Conservation (phyloP, 2,113 vertebrate species). For the Oreochromis aureus region DNA sequence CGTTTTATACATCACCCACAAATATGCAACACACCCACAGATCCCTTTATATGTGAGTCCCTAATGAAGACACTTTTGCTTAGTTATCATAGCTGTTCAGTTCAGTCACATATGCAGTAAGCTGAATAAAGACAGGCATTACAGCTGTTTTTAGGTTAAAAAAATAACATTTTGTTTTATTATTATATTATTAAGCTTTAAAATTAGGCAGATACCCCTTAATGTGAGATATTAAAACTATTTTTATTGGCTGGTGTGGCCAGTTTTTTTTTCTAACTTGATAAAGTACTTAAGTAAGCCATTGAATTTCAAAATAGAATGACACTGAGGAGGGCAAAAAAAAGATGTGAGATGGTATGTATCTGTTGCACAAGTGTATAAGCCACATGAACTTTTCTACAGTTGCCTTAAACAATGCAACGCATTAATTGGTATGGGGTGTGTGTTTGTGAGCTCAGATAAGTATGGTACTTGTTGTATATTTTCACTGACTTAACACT, state of each 20-base stretch:
- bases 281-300: background rate
- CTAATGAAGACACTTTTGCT: background rate
- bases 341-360: constrained; percentile 7
- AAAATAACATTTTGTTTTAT: background rate
- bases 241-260: background rate
- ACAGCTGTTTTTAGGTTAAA: background rate
- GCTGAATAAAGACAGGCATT: background rate
- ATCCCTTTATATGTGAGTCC: background rate
- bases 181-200: background rate
- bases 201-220: background rate
- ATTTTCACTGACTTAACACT: background rate
- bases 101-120: background rate
- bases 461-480: background rate
- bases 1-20: background rate
- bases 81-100: background rate
- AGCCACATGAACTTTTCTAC: constrained; percentile 47
- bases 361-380: constrained; percentile 15
- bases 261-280: background rate
- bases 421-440: background rate
- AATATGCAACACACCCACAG: background rate
- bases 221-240: background rate
- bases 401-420: constrained; percentile 67
- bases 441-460: background rate
- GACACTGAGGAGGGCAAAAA: background rate
- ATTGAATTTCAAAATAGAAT: background rate